Base-by-base conservation (phyloP, 2,888 invertebrate genomes). In the Sphaeridia pumilis region DNA sequence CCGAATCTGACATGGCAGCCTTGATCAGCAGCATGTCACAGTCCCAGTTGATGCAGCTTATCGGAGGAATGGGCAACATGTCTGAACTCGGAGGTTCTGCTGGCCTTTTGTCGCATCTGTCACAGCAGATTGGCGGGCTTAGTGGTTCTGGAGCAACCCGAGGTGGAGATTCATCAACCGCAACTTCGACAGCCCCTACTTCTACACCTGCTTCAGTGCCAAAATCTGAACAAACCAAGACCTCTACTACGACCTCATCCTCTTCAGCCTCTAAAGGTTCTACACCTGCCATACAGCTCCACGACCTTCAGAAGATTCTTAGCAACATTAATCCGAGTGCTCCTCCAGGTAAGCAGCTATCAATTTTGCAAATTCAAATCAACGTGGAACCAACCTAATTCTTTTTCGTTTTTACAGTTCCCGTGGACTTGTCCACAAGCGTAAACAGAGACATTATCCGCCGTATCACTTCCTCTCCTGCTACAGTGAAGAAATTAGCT, bases 1-100 rank as follows among this genome's bases (percentile, higher is more conserved):
- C 72, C 38, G 89, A 93, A 67, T 84, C 86, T 46, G 94, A 95
- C 69, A 73, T 95, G 56, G 93, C 93, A 70, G 90, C 86, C 67
- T 75, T 95, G 66, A 74, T 97, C 45, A 90, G 87, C 67, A 92
- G 89, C 68, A 94, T 95, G 90, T 90, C 89, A 1, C 94, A 94
- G 69, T 87, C 90, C 61, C 97, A 98, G 69, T 74, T 98, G 56
- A 90, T 97, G 87, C 95, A 95, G 70, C 74, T 98, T 43, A 87
- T 98, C 70, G 92, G 93, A 46, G 59, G 61, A 34, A 61, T 61
- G 57, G 55, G 55, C 31, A 61, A 60, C 21, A 52, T 60, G 42
- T 72, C 68, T 66, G 73, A 63, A 59, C 68, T 51, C 3, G 48
- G 56, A 21, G 64, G 61, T 67, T 54, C 58, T 55, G 56, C 60